Evolutionary conservation across 2,888 invertebrate genomes (phyloP).

Genomic region (Caenorhabditis plicata): DNA sequence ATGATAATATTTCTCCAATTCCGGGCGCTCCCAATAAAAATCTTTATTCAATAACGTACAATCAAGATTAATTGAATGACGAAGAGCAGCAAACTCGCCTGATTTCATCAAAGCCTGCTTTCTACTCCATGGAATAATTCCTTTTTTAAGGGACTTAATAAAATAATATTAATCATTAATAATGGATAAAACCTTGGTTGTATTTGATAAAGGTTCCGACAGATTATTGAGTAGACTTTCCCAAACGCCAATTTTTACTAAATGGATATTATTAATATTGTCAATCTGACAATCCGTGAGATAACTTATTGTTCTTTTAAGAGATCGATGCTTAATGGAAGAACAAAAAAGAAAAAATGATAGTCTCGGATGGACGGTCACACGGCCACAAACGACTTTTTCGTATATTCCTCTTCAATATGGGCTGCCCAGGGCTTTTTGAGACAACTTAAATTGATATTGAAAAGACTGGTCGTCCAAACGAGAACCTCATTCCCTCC

Average conservation of each 20-base stretch:
- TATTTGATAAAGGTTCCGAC: conserved; percentile 80
- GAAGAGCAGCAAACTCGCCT: conserved; percentile 54
- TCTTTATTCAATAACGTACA: conserved; percentile 92
- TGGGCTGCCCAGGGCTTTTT: too few relatives aligned
- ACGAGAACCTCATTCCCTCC: too few relatives aligned
- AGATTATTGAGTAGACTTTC: conserved; percentile 82
- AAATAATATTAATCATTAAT: neutral
- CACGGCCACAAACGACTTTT: too few relatives aligned
- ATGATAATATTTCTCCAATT: conserved; percentile 81
- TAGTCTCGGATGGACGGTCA: too few relatives aligned
- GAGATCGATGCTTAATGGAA: too few relatives aligned
- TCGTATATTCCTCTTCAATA: too few relatives aligned
- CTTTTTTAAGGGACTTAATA: conserved; percentile 33
- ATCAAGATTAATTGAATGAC: conserved; percentile 84
- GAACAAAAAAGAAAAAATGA: too few relatives aligned
- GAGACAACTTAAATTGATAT: too few relatives aligned
- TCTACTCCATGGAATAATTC: conserved; percentile 54
- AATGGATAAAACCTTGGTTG: conserved; percentile 33
- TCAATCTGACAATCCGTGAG: too few relatives aligned
- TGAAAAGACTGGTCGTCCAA: too few relatives aligned
- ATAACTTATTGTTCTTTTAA: too few relatives aligned
- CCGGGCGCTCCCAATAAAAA: conserved; percentile 95
- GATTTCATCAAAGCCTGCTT: conserved; percentile 51
- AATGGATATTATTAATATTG: too few relatives aligned
- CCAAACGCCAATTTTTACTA: conserved; percentile 89